A percentile compares a stretch with the other conserved stretches of the same genome.
These are phyloP conservation scores for Condylostylus longicornis DNA, from an alignment of 1,140 invertebrate genomes.

Conservation along the genomic window DNA sequence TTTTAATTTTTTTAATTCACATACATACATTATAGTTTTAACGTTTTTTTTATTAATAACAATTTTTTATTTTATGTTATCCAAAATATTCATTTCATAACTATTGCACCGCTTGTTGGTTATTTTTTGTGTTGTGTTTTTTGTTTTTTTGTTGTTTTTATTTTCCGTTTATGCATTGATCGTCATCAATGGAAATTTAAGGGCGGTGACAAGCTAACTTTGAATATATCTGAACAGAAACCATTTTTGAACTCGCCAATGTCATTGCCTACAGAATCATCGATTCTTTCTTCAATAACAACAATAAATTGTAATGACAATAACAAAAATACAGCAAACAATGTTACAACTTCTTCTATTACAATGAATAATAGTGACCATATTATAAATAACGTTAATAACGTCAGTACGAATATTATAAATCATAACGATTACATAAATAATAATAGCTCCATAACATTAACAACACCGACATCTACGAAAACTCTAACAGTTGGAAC, in stretches of 20 bases:
- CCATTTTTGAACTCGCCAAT: conserved; percentile 10
- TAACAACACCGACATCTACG: conserved; percentile 15
- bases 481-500: conserved; percentile 8
- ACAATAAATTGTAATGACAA: conserved; percentile 16
- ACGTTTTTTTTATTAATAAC: conserved; percentile 21
- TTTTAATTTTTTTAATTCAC: conserved; percentile 17
- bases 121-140: conserved; percentile 7
- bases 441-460: conserved; percentile 1
- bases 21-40: conserved; percentile 18
- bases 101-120: not conserved
- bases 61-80: conserved; percentile 3
- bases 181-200: conserved; percentile 9
- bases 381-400: not conserved
- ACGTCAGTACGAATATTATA: too few species aligned
- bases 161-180: conserved; percentile 10
- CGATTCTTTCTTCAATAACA: conserved; percentile 18
- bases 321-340: conserved; percentile 7
- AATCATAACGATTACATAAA: conserved; percentile 7
- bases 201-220: conserved; percentile 62
- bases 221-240: conserved; percentile 40
- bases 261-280: conserved; percentile 10
- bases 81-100: not conserved
- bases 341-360: conserved; percentile 1
- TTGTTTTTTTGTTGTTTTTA: conserved; percentile 3
- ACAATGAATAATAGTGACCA: not conserved